These are phyloP conservation scores for Apodemus speciosus DNA, from an alignment of 2,113 vertebrate genomes.

Conservation along the genomic window DNA sequence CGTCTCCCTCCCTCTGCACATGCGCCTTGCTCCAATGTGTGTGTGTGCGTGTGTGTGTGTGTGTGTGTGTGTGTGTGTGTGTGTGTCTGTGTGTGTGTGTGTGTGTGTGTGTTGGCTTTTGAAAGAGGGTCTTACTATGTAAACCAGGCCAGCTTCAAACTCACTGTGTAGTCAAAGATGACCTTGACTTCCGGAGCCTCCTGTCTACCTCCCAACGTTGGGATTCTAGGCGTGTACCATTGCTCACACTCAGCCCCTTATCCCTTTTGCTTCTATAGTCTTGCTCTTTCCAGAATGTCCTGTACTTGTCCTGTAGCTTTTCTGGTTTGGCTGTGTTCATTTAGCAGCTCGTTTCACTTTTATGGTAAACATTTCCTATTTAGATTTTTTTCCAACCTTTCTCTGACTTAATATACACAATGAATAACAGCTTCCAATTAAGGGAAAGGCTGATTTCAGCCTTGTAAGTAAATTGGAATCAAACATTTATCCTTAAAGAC, in stretches of 20 bases:
- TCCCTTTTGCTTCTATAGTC: background rate
- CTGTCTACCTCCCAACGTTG: background rate
- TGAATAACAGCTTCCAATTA: background rate
- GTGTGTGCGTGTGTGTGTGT: background rate
- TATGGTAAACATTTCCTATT: slow-evolving; percentile 16
- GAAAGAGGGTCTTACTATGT: background rate
- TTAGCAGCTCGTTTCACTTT: slow-evolving; percentile 38
- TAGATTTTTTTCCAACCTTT: slow-evolving; percentile 25
- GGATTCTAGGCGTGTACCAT: background rate
- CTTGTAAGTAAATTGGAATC: slow-evolving; percentile 21
- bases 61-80: background rate
- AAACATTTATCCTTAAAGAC: slow-evolving; percentile 35
- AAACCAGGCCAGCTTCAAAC: background rate
- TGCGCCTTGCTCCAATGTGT: no score
- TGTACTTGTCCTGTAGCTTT: background rate
- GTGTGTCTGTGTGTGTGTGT: background rate
- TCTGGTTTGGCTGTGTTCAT: background rate
- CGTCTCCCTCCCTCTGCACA: no score
- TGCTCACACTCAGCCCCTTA: background rate
- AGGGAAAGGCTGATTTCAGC: slow-evolving; percentile 2
- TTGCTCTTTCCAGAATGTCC: background rate
- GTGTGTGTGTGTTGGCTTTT: background rate
- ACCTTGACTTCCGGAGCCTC: background rate
- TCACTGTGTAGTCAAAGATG: background rate
- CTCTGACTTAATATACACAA: background rate